phyloP scores from a whole-genome alignment of 2,888 invertebrate genomes.

The Druceiella hillmani region DNA sequence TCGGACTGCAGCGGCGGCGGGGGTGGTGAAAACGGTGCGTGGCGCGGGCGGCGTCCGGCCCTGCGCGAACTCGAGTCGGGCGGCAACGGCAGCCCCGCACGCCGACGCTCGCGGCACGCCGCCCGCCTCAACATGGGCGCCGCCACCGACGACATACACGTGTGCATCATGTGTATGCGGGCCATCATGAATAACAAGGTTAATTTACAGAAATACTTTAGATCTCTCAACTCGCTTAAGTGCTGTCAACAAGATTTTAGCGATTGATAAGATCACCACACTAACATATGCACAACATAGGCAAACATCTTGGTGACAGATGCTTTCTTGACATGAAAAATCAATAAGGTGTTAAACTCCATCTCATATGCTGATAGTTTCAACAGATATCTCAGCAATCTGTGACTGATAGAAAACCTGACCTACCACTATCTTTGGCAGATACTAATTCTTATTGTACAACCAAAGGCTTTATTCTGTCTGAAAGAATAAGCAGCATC shows the following conservation, averaged over 20 bases:
- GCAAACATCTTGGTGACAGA: too few relatives aligned
- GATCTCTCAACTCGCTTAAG: not conserved
- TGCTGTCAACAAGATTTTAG: not conserved
- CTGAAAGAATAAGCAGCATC: too few relatives aligned
- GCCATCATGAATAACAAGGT: constrained; percentile 99
- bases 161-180: constrained; percentile 97
- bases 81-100: constrained; percentile 37
- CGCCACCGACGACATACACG: constrained; percentile 97
- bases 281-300: too few relatives aligned
- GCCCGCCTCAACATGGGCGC: constrained; percentile 91
- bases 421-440: too few relatives aligned
- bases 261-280: too few relatives aligned
- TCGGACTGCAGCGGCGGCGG: constrained; percentile 37
- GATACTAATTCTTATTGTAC: too few relatives aligned
- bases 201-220: constrained; percentile 13
- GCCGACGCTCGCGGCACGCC: constrained; percentile 76
- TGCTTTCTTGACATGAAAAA: too few relatives aligned
- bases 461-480: too few relatives aligned
- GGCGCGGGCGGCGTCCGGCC: not conserved
- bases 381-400: too few relatives aligned
- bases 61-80: constrained; percentile 30
- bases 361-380: too few relatives aligned
- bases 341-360: too few relatives aligned
- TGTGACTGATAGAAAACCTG: too few relatives aligned
- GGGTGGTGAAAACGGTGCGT: constrained; percentile 35